A percentile compares a stretch with the other conserved stretches of the same genome.
Evolutionary conservation across 2,113 vertebrate genomes (phyloP).

Genomic region (Syrmaticus mikado): DNA sequence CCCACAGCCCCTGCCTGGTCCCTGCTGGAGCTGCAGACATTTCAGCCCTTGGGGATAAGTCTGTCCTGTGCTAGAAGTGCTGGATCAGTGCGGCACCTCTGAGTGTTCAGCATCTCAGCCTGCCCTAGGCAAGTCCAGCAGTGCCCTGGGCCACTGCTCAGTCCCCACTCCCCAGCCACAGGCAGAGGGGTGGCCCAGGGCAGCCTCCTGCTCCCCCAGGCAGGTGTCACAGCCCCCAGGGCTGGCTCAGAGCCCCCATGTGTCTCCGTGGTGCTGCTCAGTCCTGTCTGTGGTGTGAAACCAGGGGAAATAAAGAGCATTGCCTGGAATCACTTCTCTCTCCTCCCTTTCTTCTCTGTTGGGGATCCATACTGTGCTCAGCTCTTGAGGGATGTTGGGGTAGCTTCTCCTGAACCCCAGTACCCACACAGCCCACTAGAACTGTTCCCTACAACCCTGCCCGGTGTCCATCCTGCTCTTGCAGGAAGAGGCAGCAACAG

Average conservation of each 20-base stretch:
- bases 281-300: constrained; percentile 54
- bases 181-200: not conserved
- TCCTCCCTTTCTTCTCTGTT: not conserved
- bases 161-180: not conserved
- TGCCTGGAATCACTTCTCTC: not conserved
- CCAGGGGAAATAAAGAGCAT: constrained; percentile 65
- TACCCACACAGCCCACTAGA: rapidly evolving
- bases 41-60: not conserved
- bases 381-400: not conserved
- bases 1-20: not conserved
- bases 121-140: not conserved
- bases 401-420: rapidly evolving
- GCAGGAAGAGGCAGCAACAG: not conserved
- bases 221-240: not conserved
- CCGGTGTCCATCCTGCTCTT: not conserved
- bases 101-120: not conserved
- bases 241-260: not conserved
- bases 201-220: not conserved
- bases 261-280: constrained; percentile 50
- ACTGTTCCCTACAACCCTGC: not conserved
- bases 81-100: not conserved
- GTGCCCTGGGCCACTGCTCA: not conserved
- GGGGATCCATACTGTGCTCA: not conserved
- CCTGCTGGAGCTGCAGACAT: rapidly evolving
- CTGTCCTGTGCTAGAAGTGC: not conserved